These are phyloP conservation scores for Scolopax rusticola DNA, from an alignment of 2,797 vertebrate genomes.

Conservation along the genomic window DNA sequence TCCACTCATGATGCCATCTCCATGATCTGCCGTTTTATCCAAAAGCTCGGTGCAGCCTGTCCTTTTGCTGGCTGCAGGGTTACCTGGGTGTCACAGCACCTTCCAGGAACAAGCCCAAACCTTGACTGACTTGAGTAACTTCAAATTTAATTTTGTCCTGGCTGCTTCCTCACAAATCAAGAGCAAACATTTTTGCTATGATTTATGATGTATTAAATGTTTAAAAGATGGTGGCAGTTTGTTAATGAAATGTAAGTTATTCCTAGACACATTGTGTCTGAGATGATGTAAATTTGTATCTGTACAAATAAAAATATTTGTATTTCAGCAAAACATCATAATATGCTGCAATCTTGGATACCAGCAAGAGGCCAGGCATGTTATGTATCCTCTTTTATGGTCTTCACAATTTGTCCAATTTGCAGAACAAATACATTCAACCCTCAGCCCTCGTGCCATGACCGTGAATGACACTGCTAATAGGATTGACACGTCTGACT, in stretches of 20 bases:
- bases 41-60: neutral
- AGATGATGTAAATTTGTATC: neutral
- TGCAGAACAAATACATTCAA: slow-evolving; percentile 30
- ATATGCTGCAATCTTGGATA: neutral
- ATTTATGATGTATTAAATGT: neutral
- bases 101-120: neutral
- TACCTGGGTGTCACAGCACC: neutral
- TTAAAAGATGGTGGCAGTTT: neutral
- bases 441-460: neutral
- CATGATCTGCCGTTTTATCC: neutral
- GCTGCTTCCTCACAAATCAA: neutral
- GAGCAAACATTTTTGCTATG: neutral
- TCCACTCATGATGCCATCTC: accelerated
- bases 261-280: neutral
- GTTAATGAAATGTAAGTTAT: neutral
- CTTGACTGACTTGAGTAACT: accelerated
- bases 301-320: too few species aligned
- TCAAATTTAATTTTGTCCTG: neutral
- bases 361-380: neutral
- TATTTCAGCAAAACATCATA: neutral
- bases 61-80: neutral
- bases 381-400: neutral
- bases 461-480: neutral
- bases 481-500: neutral
- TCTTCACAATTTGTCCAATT: neutral